Evolutionary conservation across 2,797 vertebrate species (phyloP), one percentile per base, ranked within the genome.

Genomic region (Rachycentron canadum): DNA sequence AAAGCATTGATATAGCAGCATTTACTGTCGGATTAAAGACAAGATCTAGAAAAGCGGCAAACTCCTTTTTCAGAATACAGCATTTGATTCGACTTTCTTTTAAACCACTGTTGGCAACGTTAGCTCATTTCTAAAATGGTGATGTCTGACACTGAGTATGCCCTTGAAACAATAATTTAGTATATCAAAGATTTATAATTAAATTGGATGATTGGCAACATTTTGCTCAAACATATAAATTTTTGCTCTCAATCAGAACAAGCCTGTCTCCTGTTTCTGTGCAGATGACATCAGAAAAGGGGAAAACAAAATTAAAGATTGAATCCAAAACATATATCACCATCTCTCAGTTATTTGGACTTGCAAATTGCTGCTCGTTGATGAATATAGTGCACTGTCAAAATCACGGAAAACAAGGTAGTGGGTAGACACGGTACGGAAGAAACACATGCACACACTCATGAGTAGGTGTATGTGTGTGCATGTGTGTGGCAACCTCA

Each of bases 401-500:
- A 61, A 70, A 38, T 21, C 38, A 17, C 14, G 36, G 11, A 40
- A 70, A 43, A 25, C 14, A 61, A 23, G 17, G 4, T 19, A 6
- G 5, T 2, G 30, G 43, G 58, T 45, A 28, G 36, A 70, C 43
- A 26, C 23, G 16, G 19, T 43, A 23, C 7, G 38, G 17, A 41
- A 58, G 52, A 50, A 12, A 28, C 38, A 43, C 12, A 45, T 2
- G 19, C 43, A 21, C 34, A 36, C 6, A 36, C 36, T 60, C 56
- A 45, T 34, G 5, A 32, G 61, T 55, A 47, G 34, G 49, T 77
- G 67, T 59, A 45, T 61, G 63, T 49, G 17, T 40, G 23, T 28
- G 40, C 73, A 67, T 73, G 53, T 40, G 63, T 60, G 61, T 43
- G 66, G 60, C 36, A 67, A 60, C 41, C 67, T 84, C 56, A 63